Evolutionary conservation across 2,888 invertebrate species (phyloP).

Genomic region (Drosophila tripunctata): DNA sequence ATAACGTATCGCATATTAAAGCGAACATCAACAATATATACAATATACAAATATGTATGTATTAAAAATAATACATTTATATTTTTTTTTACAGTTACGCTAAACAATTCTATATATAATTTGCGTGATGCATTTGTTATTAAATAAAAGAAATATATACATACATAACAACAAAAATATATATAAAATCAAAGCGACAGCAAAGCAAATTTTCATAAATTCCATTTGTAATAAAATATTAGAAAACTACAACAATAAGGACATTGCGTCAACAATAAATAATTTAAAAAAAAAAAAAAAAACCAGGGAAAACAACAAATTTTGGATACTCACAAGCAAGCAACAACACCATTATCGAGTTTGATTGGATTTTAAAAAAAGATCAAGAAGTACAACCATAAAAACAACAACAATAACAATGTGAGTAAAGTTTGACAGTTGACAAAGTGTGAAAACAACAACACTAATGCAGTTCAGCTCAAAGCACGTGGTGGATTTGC

Average conservation of each 20-base stretch:
- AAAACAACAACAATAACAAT: slow-evolving; percentile 25
- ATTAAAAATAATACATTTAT: no score
- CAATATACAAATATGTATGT: slow-evolving; percentile 13
- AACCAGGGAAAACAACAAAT: slow-evolving; percentile 2
- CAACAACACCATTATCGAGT: no score
- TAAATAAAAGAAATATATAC: slow-evolving; percentile 30
- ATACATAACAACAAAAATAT: slow-evolving; percentile 23
- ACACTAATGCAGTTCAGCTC: background rate
- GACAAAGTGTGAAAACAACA: background rate
- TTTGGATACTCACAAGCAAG: slow-evolving; percentile 45
- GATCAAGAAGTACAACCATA: slow-evolving; percentile 17
- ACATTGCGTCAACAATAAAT: slow-evolving; percentile 21
- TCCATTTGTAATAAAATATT: slow-evolving; percentile 2
- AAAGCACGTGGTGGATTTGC: no score
- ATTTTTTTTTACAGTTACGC: slow-evolving; percentile 57
- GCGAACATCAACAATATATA: slow-evolving; percentile 15
- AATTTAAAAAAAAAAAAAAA: slow-evolving; percentile 26
- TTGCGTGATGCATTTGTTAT: slow-evolving; percentile 65
- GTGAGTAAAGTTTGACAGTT: slow-evolving; percentile 30
- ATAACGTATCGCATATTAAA: no score
- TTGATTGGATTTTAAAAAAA: slow-evolving; percentile 14
- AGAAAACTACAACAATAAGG: slow-evolving; percentile 26
- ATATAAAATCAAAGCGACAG: slow-evolving; percentile 16
- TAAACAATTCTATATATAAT: slow-evolving; percentile 60
- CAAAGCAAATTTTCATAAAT: slow-evolving; percentile 13